phyloP scores from a whole-genome alignment of 2,888 invertebrate genomes.

The Leptinotarsa juncta region DNA sequence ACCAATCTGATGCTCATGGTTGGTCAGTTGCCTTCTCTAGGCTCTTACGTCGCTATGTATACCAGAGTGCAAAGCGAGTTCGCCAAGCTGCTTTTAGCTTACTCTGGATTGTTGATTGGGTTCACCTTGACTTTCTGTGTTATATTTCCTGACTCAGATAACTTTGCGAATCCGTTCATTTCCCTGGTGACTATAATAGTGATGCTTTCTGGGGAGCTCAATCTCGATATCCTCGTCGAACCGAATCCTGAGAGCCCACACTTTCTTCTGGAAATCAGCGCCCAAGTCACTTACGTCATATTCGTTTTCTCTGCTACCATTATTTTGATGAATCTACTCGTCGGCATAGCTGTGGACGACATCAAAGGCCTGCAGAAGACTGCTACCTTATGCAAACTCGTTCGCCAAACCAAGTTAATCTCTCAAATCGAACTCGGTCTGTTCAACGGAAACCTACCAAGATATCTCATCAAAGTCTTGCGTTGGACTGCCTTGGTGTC shows the following conservation, averaged over 20 bases:
- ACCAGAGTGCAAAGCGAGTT: slow-evolving; percentile 89
- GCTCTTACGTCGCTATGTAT: slow-evolving; percentile 92
- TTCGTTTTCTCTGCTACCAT: slow-evolving; percentile 87
- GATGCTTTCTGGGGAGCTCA: slow-evolving; percentile 91
- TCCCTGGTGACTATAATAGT: slow-evolving; percentile 86
- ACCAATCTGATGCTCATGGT: slow-evolving; percentile 91
- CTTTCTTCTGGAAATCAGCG: slow-evolving; percentile 81
- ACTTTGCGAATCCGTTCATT: slow-evolving; percentile 86
- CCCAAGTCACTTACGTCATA: slow-evolving; percentile 83
- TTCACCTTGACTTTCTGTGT: slow-evolving; percentile 91
- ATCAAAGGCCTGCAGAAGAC: slow-evolving; percentile 88
- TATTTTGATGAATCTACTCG: slow-evolving; percentile 85
- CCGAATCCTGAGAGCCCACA: slow-evolving; percentile 82
- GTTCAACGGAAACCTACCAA: slow-evolving; percentile 82
- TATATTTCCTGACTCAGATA: slow-evolving; percentile 84
- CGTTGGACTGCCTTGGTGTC: slow-evolving; percentile 84
- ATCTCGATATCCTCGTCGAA: slow-evolving; percentile 80
- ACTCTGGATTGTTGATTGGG: slow-evolving; percentile 85
- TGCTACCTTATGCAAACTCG: slow-evolving; percentile 84
- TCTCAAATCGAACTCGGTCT: slow-evolving; percentile 86
- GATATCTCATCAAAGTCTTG: slow-evolving; percentile 78
- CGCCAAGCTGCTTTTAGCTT: slow-evolving; percentile 84
- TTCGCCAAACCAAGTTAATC: slow-evolving; percentile 86
- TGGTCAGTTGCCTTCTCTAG: slow-evolving; percentile 88
- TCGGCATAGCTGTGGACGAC: slow-evolving; percentile 89